These are phyloP conservation scores for Bovichtus diacanthus DNA, from an alignment of 2,797 vertebrate genomes.

Conservation along the genomic window DNA sequence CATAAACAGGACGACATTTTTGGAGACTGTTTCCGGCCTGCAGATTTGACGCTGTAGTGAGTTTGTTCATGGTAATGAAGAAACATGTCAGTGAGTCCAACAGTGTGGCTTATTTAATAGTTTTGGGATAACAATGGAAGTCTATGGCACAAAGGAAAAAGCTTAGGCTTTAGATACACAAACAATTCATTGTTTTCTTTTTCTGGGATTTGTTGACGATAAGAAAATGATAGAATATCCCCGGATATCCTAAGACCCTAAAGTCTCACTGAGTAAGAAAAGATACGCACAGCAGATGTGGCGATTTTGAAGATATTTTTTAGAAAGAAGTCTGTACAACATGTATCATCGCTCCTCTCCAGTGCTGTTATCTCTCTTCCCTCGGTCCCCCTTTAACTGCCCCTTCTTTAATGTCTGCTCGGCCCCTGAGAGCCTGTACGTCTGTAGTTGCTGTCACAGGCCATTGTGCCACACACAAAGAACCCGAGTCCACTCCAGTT, in stretches of 20 bases:
- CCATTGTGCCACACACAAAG: constrained; percentile 81
- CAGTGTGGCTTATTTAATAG: background rate
- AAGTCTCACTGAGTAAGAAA: background rate
- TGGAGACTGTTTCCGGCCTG: background rate
- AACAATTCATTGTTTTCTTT: background rate
- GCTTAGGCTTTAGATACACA: background rate
- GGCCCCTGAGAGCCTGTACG: constrained; percentile 62
- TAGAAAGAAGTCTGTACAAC: background rate
- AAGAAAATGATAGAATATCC: background rate
- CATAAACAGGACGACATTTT: background rate
- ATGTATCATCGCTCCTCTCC: constrained; percentile 17
- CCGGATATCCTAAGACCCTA: background rate
- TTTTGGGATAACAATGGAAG: background rate
- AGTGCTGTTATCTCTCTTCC: constrained; percentile 34
- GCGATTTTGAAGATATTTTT: background rate
- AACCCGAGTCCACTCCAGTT: constrained; percentile 74
- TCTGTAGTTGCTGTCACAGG: constrained; percentile 75
- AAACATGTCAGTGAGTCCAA: background rate
- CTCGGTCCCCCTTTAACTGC: constrained; percentile 31
- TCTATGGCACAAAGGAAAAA: background rate
- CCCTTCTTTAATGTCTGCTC: constrained; percentile 52
- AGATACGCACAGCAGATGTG: background rate
- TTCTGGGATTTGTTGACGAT: background rate
- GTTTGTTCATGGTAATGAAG: background rate
- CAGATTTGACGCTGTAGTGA: background rate